A percentile compares a stretch with the other conserved stretches of the same genome.
Evolutionary conservation across 2,113 vertebrate genomes (phyloP).

Genomic region (Alligator mississippiensis): DNA sequence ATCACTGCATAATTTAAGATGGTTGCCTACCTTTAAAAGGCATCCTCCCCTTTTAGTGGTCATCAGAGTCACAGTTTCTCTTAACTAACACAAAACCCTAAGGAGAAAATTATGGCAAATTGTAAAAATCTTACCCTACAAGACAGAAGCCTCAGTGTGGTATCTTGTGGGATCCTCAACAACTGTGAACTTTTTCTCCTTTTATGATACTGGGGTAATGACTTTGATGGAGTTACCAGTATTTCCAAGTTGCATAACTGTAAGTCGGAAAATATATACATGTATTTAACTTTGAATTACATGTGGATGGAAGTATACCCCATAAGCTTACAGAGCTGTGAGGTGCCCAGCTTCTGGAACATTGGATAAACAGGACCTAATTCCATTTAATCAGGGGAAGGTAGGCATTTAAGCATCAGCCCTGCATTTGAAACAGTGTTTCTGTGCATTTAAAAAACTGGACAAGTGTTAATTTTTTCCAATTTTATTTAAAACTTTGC

Average conservation of each 20-base stretch:
- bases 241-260: background rate
- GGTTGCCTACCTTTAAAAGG: background rate
- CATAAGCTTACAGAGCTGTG: background rate
- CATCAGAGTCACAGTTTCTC: background rate
- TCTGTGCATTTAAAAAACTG: conserved; percentile 58
- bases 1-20: background rate
- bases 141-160: background rate
- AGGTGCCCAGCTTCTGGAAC: background rate
- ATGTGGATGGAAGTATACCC: background rate
- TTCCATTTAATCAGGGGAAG: background rate
- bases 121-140: background rate
- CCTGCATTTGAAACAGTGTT: conserved; percentile 66
- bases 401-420: background rate
- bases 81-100: background rate
- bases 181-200: background rate
- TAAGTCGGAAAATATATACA: background rate
- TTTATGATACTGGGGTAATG: background rate
- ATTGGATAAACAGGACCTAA: background rate
- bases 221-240: background rate
- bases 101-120: background rate
- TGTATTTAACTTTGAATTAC: background rate
- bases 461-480: conserved; percentile 69
- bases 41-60: background rate
- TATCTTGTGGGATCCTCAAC: background rate
- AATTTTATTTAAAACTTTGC: conserved; percentile 75